Evolutionary conservation across 2,113 vertebrate species (phyloP).

Genomic region (Propithecus coquereli): DNA sequence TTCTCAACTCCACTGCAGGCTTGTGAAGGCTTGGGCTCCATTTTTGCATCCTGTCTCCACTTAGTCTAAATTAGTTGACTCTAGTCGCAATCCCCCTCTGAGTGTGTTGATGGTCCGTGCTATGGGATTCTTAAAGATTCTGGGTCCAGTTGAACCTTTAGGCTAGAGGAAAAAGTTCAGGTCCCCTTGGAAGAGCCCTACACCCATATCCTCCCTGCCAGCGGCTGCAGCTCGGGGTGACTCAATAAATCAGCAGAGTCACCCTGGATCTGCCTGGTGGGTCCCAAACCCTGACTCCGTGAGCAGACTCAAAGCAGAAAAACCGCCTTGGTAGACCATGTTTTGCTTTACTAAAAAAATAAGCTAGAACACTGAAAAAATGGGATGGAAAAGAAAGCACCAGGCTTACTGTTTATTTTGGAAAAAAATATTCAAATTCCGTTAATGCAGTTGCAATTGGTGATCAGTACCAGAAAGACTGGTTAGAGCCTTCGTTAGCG

Average conservation of each 20-base stretch:
- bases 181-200: background rate
- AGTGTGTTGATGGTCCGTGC: background rate
- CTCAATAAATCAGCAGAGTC: background rate
- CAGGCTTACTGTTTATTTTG: slow-evolving; percentile 52
- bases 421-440: slow-evolving; percentile 43
- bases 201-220: background rate
- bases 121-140: background rate
- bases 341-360: slow-evolving; percentile 56
- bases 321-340: background rate
- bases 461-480: slow-evolving; percentile 33
- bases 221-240: background rate
- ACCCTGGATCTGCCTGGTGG: background rate
- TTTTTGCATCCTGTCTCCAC: background rate
- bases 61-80: background rate
- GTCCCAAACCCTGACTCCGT: background rate
- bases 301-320: background rate
- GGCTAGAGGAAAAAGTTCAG: background rate
- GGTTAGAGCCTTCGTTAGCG: background rate
- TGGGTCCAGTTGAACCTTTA: background rate
- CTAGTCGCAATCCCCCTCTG: background rate
- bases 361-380: background rate
- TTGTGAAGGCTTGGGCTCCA: background rate
- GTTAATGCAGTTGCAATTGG: slow-evolving; percentile 8
- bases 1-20: background rate
- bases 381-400: background rate